Evolutionary conservation across 2,113 vertebrate species (phyloP).

Genomic region (Pycnonotus jocosus): DNA sequence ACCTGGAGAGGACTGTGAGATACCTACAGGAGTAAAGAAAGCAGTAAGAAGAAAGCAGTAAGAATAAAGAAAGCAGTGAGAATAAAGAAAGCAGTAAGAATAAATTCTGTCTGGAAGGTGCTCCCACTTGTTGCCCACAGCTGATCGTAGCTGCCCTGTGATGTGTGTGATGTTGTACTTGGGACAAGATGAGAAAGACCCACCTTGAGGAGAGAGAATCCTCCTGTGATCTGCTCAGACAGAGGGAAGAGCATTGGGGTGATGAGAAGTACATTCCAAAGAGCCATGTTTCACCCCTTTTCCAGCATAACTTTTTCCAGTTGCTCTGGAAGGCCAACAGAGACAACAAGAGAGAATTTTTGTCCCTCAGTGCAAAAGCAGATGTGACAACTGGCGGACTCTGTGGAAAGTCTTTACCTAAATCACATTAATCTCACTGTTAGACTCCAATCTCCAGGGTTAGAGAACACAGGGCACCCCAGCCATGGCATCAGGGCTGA

Average conservation of each 20-base stretch:
- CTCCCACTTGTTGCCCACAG: not conserved
- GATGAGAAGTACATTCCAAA: not conserved
- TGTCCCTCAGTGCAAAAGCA: not conserved
- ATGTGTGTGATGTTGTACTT: rapidly evolving
- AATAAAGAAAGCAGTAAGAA: not conserved
- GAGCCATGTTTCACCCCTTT: not conserved
- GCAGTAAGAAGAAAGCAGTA: not conserved
- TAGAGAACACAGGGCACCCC: not conserved
- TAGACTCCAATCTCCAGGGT: not conserved
- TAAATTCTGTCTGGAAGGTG: not conserved
- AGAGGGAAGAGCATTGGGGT: not conserved
- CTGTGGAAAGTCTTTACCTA: not conserved
- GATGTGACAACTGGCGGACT: not conserved
- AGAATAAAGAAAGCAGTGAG: not conserved
- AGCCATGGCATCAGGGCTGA: not conserved
- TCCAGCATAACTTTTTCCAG: not conserved
- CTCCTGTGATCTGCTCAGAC: not conserved
- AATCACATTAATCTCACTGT: rapidly evolving
- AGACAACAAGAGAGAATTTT: not conserved
- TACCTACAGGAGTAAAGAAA: not conserved
- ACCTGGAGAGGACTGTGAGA: not conserved
- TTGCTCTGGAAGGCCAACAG: not conserved
- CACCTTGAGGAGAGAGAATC: not conserved
- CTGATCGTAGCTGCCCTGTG: not conserved
- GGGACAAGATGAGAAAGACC: not conserved